Conservation (phyloP, 1,140 invertebrate species). For the Pentalonia nigronervosa region DNA sequence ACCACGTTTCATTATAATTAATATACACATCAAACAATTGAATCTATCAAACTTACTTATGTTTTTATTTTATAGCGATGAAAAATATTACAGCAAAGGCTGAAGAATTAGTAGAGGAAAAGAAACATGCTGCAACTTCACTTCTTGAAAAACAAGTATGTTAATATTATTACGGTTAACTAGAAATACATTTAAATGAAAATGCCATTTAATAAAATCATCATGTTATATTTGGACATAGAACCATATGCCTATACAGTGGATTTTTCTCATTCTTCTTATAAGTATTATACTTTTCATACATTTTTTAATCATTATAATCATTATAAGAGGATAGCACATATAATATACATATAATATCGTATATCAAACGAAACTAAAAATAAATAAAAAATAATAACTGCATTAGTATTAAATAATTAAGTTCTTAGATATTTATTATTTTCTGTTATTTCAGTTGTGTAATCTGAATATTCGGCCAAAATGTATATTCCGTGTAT, state of each 20-base stretch:
- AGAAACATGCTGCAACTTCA: conserved; percentile 61
- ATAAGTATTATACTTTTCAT: neutral
- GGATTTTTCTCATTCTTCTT: conserved; percentile 13
- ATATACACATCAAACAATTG: neutral
- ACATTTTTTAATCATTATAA: neutral
- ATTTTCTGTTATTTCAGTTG: neutral
- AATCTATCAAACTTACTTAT: neutral
- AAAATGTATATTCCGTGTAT: neutral
- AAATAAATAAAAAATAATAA: neutral
- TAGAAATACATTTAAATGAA: neutral
- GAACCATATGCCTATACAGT: neutral
- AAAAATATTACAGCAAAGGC: conserved; percentile 62
- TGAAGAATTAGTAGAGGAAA: conserved; percentile 62
- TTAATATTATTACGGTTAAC: neutral
- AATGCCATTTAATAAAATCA: neutral
- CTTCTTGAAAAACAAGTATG: conserved; percentile 60
- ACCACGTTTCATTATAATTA: neutral
- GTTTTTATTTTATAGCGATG: conserved; percentile 60
- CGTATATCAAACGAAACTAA: neutral
- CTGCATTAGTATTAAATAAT: neutral
- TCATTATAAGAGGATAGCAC: neutral
- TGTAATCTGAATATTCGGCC: neutral
- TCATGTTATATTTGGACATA: neutral
- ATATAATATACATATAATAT: too few species aligned
- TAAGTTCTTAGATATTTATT: neutral